Base-by-base conservation (phyloP, 2,888 invertebrate species). In the Nezara viridula region DNA sequence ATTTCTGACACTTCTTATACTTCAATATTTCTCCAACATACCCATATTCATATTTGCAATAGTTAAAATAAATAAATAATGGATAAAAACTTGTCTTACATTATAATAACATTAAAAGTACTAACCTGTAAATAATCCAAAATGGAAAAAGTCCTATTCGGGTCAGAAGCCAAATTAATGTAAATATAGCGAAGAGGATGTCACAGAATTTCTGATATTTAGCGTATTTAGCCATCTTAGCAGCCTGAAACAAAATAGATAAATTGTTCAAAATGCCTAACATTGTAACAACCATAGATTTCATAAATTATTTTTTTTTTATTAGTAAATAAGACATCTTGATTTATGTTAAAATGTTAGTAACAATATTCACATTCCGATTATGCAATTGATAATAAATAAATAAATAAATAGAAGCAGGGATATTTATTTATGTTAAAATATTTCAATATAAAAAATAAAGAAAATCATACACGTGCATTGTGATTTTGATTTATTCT, bases 161-260 rank as follows among this genome's bases (percentile, higher is more conserved):
- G 24, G 99, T 98, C 6, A 96, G 93, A 91, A 99, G 96, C 99
- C 99, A 99, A 10, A 98, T 93, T 44, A 98, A 92, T 12, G 97
- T 97, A 93, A 99, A 98, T 89, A 98, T 93, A 86, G 95, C 96
- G 93, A 99, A 99, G 91, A 98, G 94, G 52, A 94, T 93, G 94
- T 99, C 98, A 92, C 99, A 98, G 19, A 97, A 92, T 92, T 95
- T 96, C 93, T 98, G 98, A 92, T 96, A 97, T 92, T 96, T 96
- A 37, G 97, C 96, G 93, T 99, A 99, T 92, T 98, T 98, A 37
- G 97, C 96, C 94, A 98, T 96, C 94, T 99, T 99, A 32, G 98
- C 98, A 85, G 96, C 96, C 96, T 98, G 94, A 0, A 94, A 94
- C 24, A 81, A 90, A 89, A 47, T 27, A 9, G 6, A 85, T 27